Evolutionary conservation across 1,140 invertebrate genomes (phyloP), one percentile per base, ranked within the genome.

Genomic region (Drosophila bipectinata): DNA sequence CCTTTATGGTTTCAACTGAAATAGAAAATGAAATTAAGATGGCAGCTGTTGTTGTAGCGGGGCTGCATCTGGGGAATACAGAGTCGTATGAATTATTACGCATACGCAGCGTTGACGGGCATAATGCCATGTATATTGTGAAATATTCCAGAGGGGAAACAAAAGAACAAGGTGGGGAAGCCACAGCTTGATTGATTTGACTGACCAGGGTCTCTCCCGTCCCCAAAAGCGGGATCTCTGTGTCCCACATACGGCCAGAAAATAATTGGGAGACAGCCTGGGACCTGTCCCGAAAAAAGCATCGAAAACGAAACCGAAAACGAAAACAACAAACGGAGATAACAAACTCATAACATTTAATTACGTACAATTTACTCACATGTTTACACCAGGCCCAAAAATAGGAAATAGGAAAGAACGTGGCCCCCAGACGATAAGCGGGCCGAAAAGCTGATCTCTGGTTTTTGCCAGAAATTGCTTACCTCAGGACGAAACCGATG

Each of bases 301-400:
- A 26, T 44, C 64, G 73, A 41, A 37, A 67, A 54, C 66, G 39
- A 41, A 41, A 41, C 41, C 39, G 41, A 45, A 21, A 45, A 47
- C 41, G 41, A 47, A 47, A 47, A 47, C 44, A 47, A 47, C 44
- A 47, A 47, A 62, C 61, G 28, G 32, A 59, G 82, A 85, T 85
- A 88, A 87, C 61, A 87, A 88, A 85, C 79, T 85, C 82, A 85
- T 85, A 85, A 85, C 83, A 85, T 85, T 85, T 85, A 87, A 87
- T 85, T 85, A 85, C 78, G 64, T 81, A 74, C 82, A 85, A 88
- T 85, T 85, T 78, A 87, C 74, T 81, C 61, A 81, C 57, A 87
- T 85, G 78, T 78, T 85, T 64, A 85, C 82, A 85, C 69, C 69
- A 44, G 10, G 41, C 52, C 58, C 57, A 14, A 41, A 64, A 77